Conservation (phyloP, 1,140 invertebrate genomes). For the Drosophila trapezifrons region DNA sequence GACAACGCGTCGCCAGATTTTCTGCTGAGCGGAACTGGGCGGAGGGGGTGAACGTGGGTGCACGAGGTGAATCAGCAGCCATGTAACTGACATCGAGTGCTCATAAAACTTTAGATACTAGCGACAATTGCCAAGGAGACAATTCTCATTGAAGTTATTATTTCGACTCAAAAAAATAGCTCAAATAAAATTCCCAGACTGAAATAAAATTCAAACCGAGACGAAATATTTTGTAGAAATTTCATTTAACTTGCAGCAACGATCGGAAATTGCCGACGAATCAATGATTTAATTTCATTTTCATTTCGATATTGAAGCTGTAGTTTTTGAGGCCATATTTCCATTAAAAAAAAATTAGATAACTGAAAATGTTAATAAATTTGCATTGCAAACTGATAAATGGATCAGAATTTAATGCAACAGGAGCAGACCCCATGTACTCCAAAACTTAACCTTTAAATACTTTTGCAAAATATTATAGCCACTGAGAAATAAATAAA, state of each 20-base stretch:
- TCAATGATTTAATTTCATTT: background rate
- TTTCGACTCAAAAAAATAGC: background rate
- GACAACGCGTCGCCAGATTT: conserved; percentile 59
- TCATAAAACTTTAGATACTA: conserved; percentile 47
- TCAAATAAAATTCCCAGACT: background rate
- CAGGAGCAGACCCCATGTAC: no score
- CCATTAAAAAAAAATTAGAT: no score
- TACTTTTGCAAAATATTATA: no score
- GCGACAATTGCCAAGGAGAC: conserved; percentile 9
- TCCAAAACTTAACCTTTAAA: background rate
- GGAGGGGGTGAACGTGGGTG: background rate
- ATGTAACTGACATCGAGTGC: conserved; percentile 58
- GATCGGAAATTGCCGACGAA: background rate
- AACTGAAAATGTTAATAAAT: background rate
- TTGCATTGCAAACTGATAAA: background rate
- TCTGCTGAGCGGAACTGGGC: background rate
- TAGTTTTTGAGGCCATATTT: no score
- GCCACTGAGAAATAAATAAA: background rate
- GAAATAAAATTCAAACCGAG: no score
- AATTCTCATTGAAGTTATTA: background rate
- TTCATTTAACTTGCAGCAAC: background rate
- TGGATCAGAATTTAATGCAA: background rate
- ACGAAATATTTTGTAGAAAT: background rate
- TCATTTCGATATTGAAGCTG: background rate
- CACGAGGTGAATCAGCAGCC: conserved; percentile 5